phyloP scores from a whole-genome alignment of 2,888 invertebrate genomes.

The Synergus gifuensis region DNA sequence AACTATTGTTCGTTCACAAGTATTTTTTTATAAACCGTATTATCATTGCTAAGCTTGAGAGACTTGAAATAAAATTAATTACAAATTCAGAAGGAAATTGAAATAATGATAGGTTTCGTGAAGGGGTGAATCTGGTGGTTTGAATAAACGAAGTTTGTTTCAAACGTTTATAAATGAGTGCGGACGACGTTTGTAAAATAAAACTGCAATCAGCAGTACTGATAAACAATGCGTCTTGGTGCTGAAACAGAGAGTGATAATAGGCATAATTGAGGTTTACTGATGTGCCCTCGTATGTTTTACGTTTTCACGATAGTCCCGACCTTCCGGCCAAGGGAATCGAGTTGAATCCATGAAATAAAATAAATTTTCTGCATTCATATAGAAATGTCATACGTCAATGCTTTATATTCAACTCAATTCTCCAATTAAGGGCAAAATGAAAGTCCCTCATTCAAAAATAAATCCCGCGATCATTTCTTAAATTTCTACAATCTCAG shows the following conservation, averaged over 20 bases:
- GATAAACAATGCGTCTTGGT: constrained; percentile 18
- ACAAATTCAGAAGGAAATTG: not conserved
- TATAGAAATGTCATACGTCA: constrained; percentile 31
- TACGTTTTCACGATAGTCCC: constrained; percentile 33
- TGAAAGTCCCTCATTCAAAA: not conserved
- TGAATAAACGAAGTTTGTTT: not conserved
- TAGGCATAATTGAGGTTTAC: constrained; percentile 20
- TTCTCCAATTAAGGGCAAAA: constrained; percentile 19
- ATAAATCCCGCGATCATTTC: not conserved
- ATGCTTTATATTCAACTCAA: constrained; percentile 18
- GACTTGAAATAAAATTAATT: not conserved
- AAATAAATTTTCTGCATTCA: constrained; percentile 28
- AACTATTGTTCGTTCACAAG: constrained; percentile 24
- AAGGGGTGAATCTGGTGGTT: not conserved
- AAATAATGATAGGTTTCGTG: not conserved
- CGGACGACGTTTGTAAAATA: not conserved
- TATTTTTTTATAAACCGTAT: constrained; percentile 25
- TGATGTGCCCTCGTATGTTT: constrained; percentile 31
- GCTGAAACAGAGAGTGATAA: constrained; percentile 18
- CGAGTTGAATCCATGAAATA: constrained; percentile 33
- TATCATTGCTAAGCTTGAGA: too few species aligned
- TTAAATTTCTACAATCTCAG: not conserved
- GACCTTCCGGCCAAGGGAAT: constrained; percentile 36
- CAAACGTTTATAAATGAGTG: not conserved
- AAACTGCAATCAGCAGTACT: constrained; percentile 12